phyloP scores from a whole-genome alignment of 92 coral and sea anemone species.

The Phenganax stokvisi region DNA sequence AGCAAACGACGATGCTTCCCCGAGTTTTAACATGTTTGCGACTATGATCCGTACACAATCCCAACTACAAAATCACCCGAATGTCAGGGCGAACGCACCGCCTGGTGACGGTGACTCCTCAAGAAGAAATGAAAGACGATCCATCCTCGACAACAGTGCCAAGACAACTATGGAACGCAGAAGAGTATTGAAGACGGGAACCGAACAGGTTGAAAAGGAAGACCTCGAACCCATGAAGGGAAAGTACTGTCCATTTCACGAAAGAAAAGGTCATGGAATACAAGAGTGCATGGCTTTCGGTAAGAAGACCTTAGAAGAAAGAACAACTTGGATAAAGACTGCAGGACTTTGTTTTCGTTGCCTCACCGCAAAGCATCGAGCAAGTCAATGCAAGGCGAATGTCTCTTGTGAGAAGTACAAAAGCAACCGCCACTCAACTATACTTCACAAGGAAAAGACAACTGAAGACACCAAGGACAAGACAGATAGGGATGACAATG shows the following conservation, averaged over 20 bases:
- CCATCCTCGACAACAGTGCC: too few species aligned
- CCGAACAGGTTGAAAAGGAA: background rate
- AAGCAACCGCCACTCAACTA: background rate
- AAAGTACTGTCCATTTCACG: background rate
- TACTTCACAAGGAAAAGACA: background rate
- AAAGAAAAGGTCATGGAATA: background rate
- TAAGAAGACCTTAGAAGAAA: background rate
- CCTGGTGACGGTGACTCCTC: too few species aligned
- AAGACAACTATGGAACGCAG: too few species aligned
- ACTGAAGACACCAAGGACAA: background rate
- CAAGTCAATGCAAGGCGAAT: background rate
- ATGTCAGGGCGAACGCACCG: background rate
- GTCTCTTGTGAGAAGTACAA: background rate
- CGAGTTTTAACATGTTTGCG: conserved; percentile 40
- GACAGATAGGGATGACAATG: background rate
- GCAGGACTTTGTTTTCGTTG: conserved; percentile 5
- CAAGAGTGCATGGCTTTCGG: background rate
- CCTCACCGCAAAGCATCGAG: background rate
- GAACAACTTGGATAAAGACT: background rate
- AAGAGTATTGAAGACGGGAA: background rate
- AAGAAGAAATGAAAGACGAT: too few species aligned
- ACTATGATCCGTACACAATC: conserved; percentile 33
- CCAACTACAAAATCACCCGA: conserved; percentile 28
- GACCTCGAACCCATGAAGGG: background rate
- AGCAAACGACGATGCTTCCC: conserved; percentile 42